Evolutionary conservation across 2,113 vertebrate genomes (phyloP).

Genomic region (Spea bombifrons): DNA sequence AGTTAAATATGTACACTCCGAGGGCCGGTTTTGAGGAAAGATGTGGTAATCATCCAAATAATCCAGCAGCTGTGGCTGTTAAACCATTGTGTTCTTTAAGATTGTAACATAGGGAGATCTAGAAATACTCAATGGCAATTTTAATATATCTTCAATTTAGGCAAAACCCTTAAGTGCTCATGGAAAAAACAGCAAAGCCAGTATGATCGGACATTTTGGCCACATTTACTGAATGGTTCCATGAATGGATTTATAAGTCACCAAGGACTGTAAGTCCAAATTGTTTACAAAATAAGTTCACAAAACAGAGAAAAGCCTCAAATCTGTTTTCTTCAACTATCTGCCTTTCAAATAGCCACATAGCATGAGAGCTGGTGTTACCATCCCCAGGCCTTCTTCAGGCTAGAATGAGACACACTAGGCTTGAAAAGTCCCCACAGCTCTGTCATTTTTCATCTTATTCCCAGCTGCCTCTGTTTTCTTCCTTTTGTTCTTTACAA

Average conservation of each 20-base stretch:
- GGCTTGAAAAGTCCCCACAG: slow-evolving; percentile 43
- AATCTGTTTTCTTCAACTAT: slow-evolving; percentile 8
- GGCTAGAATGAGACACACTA: slow-evolving; percentile 20
- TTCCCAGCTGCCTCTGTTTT: slow-evolving; percentile 28
- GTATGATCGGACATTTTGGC: neutral
- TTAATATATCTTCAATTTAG: no score
- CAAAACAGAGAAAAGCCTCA: neutral
- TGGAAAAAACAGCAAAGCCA: no score
- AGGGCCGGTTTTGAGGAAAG: no score
- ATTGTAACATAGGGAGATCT: no score
- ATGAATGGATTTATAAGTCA: neutral
- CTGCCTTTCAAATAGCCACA: slow-evolving; percentile 11
- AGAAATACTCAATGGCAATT: no score
- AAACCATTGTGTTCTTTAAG: no score
- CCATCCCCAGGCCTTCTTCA: slow-evolving; percentile 16
- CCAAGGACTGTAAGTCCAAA: neutral
- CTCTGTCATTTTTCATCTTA: slow-evolving; percentile 46
- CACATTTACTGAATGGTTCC: neutral
- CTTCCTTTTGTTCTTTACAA: slow-evolving; percentile 19
- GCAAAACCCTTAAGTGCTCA: no score
- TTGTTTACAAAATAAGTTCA: neutral
- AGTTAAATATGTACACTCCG: no score
- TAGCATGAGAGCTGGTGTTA: slow-evolving; percentile 9
- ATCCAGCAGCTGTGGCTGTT: no score
- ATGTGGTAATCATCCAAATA: no score